A percentile compares a stretch with the other conserved stretches of the same genome.
Evolutionary conservation across 2,113 vertebrate species (phyloP).

Genomic region (Sebastes fasciatus): DNA sequence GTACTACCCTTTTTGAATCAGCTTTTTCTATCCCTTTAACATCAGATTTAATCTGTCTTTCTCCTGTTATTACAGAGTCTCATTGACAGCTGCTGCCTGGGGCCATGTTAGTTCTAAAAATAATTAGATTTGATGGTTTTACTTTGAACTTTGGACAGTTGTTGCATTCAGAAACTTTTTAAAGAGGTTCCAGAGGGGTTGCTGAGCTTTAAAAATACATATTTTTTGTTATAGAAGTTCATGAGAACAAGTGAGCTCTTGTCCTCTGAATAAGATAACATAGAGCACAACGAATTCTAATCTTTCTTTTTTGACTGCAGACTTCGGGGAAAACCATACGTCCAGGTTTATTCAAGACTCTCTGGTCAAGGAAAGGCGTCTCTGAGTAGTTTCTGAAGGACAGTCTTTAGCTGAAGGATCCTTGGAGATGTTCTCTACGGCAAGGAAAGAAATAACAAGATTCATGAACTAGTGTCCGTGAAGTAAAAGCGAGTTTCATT

Average conservation of each 20-base stretch:
- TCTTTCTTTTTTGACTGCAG: not conserved
- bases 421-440: not conserved
- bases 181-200: not conserved
- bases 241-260: not conserved
- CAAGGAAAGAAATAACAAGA: not conserved
- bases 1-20: not conserved
- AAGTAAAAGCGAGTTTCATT: not conserved
- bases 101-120: slow-evolving; percentile 12
- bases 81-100: slow-evolving; percentile 26
- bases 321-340: not conserved
- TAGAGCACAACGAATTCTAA: not conserved
- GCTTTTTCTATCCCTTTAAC: slow-evolving; percentile 14
- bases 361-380: not conserved
- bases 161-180: slow-evolving; percentile 11
- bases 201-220: not conserved
- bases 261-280: not conserved
- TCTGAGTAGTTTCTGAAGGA: not conserved
- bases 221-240: not conserved
- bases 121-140: slow-evolving; percentile 25
- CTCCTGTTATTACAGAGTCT: slow-evolving; percentile 19
- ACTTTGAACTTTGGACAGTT: slow-evolving; percentile 40
- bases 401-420: not conserved
- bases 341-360: not conserved
- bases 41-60: not conserved
- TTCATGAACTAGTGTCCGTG: not conserved